Percentiles rank a stretch among this genome's conserved stretches.
Evolutionary conservation across 2,888 invertebrate genomes (phyloP).

Genomic region (Andrena hattorfiana): DNA sequence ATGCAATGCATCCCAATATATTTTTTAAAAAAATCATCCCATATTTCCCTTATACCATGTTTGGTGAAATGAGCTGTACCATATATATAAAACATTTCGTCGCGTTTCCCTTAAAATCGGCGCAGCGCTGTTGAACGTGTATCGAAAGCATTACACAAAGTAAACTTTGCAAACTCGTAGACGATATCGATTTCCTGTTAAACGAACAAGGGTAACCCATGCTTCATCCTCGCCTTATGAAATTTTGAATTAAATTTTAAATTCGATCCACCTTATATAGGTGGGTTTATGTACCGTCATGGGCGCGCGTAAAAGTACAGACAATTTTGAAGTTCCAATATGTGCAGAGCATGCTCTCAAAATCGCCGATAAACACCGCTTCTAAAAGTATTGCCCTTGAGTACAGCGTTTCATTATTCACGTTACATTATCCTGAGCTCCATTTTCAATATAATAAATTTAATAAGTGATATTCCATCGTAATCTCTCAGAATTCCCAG

Average conservation of each 20-base stretch:
- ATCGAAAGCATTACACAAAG: slow-evolving; percentile 15
- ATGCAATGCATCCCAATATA: background rate
- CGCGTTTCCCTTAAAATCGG: background rate
- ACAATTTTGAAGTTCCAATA: slow-evolving; percentile 12
- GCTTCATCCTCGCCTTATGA: slow-evolving; percentile 20
- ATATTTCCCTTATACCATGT: background rate
- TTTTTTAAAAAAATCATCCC: background rate
- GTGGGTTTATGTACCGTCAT: background rate
- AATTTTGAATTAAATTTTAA: slow-evolving; percentile 40
- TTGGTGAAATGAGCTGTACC: background rate
- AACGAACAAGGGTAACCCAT: slow-evolving; percentile 17
- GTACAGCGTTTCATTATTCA: background rate
- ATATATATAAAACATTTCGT: background rate
- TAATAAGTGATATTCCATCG: background rate
- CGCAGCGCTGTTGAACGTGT: background rate
- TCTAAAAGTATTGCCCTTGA: background rate
- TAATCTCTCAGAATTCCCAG: background rate
- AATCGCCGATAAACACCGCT: background rate
- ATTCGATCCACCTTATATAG: background rate
- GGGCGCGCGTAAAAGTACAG: background rate
- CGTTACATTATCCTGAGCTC: background rate
- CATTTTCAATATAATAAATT: background rate
- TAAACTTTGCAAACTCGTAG: slow-evolving; percentile 15
- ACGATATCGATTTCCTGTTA: slow-evolving; percentile 28
- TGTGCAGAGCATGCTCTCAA: background rate